Evolutionary conservation across 2,113 vertebrate genomes (phyloP), one percentile per base, ranked within the genome.

Genomic region (Thryonomys swinderianus): DNA sequence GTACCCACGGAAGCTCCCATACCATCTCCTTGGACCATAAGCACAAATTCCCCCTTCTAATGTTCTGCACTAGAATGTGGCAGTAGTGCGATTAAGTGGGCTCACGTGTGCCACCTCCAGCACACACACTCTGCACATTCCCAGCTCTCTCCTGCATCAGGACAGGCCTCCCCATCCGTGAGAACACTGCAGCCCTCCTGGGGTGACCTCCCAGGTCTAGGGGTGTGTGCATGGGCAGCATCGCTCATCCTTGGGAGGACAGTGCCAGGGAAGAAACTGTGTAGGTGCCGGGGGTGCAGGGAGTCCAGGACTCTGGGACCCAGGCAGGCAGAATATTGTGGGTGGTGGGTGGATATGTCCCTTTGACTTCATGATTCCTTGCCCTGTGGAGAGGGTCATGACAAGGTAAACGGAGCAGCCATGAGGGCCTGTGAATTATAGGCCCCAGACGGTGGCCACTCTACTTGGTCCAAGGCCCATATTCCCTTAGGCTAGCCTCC

Each of bases 81-180:
- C 1, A 42, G 37, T 51, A 21, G 14, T 3, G 0, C 30, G 2
- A 27, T 32, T 25, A 18, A 1, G 42, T 20, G 20, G 30, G 12
- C 20, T 34, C 12, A 3, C 34, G 45, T 9, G 21, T 18, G 53
- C 42, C 20, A 27, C 34, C 3, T 5, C 61, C 4, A 0, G 12
- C 66, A n/a, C 34, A 21, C 66, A 37, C 34, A 6, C 40, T 40
- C 34, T 34, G 74, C 30, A 7, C 8, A 76, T 45, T 16, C 21
- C 67, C 25, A n/a, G 27, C 25, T 42, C 34, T n/a, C 45, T 67
- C 48, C 42, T 16, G 40, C 7, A 13, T 30, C 30, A 48, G 30
- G 11, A 74, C 16, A 27, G 42, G 27, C 11, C 48, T 81, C 85
- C 51, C 23, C 34, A 45, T 42, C 6, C 10, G 5, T 20, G 25